phyloP scores from a whole-genome alignment of 2,888 invertebrate species.

The Bedellia somnulentella region DNA sequence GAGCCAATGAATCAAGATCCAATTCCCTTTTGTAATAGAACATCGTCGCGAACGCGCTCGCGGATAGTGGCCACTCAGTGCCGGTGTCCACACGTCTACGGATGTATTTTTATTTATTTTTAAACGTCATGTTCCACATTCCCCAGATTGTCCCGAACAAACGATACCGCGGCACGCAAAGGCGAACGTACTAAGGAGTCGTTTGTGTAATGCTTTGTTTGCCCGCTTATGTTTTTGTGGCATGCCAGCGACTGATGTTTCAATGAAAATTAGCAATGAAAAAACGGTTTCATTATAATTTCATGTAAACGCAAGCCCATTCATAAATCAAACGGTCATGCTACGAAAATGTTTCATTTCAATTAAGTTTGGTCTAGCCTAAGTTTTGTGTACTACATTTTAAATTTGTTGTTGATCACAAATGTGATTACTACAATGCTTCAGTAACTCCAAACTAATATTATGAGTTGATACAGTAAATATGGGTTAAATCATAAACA shows the following conservation, averaged over 20 bases:
- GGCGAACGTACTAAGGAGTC: constrained; percentile 6
- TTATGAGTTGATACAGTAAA: no score
- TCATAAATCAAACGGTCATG: no score
- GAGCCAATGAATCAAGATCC: constrained; percentile 63
- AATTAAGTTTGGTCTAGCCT: no score
- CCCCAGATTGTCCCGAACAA: constrained; percentile 17
- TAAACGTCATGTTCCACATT: constrained; percentile 18
- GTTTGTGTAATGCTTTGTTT: constrained; percentile 5
- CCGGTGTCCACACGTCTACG: constrained; percentile 23
- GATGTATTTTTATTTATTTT: constrained; percentile 16
- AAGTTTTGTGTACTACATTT: no score
- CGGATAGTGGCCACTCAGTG: constrained; percentile 51
- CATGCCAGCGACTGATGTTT: constrained; percentile 3
- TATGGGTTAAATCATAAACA: no score
- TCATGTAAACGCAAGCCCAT: no score
- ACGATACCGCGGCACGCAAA: constrained; percentile 24
- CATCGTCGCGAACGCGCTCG: constrained; percentile 55
- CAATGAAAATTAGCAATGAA: constrained; percentile 1
- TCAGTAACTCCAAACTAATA: no score
- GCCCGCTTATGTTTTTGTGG: constrained; percentile 2
- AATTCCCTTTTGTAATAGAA: constrained; percentile 63
- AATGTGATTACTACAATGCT: no score
- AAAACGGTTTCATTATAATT: neutral
- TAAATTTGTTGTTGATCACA: no score
- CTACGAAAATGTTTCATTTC: no score